Conservation (phyloP, 2,113 vertebrate genomes). For the Pseudorhombus dupliciocellatus region DNA sequence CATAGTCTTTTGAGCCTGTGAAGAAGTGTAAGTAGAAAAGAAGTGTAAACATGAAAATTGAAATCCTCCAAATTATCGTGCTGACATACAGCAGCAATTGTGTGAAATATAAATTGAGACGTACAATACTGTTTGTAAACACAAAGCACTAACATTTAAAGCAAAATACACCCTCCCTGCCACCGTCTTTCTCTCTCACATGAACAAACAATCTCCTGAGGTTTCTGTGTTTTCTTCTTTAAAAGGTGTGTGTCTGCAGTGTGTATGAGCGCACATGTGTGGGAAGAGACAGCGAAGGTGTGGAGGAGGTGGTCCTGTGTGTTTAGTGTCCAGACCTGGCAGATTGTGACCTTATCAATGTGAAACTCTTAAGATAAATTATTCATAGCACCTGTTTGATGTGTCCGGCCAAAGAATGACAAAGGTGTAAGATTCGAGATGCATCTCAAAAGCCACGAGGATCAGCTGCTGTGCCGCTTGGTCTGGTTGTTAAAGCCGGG, state of each 20-base stretch:
- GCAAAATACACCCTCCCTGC: not conserved
- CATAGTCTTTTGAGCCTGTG: too few relatives aligned
- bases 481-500: slow-evolving; percentile 7
- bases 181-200: slow-evolving; percentile 2
- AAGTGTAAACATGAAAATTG: not conserved
- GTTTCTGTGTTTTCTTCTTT: slow-evolving; percentile 40
- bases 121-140: slow-evolving; percentile 4
- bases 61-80: not conserved
- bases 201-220: slow-evolving; percentile 19
- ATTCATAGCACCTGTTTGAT: slow-evolving; percentile 80
- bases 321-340: slow-evolving; percentile 74
- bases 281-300: slow-evolving; percentile 61
- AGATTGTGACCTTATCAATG: slow-evolving; percentile 83
- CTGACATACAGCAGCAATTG: not conserved
- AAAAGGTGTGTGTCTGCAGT: slow-evolving; percentile 47
- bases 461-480: slow-evolving; percentile 44
- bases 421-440: slow-evolving; percentile 71
- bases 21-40: slow-evolving; percentile 1
- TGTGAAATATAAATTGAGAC: not conserved
- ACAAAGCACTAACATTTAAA: slow-evolving; percentile 23
- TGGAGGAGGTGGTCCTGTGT: slow-evolving; percentile 49
- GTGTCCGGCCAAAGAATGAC: slow-evolving; percentile 77
- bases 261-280: slow-evolving; percentile 46
- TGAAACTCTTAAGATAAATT: slow-evolving; percentile 79
- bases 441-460: slow-evolving; percentile 50